A percentile compares a stretch with the other conserved stretches of the same genome.
phyloP scores from a whole-genome alignment of 2,888 invertebrate species.

The Synergus gifuensis region DNA sequence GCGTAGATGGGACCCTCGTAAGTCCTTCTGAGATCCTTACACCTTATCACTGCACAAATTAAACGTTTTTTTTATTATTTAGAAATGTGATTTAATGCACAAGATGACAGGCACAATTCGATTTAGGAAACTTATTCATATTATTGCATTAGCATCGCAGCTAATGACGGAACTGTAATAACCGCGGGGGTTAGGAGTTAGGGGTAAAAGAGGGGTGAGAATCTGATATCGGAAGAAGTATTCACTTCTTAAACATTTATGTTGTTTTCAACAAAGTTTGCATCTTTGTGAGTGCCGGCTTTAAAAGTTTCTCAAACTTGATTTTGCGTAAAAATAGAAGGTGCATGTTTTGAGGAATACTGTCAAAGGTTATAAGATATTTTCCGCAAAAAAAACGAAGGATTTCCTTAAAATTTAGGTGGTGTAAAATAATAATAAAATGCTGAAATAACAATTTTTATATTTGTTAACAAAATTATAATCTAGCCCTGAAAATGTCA shows the following conservation, averaged over 20 bases:
- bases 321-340: neutral
- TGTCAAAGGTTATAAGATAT: neutral
- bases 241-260: neutral
- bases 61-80: slow-evolving; percentile 6
- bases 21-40: slow-evolving; percentile 85
- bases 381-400: neutral
- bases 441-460: neutral
- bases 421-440: neutral
- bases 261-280: slow-evolving; percentile 11
- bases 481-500: neutral
- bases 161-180: neutral
- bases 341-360: neutral
- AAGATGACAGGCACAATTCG: neutral
- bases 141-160: neutral
- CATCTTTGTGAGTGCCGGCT: neutral
- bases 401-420: too few species aligned
- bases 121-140: neutral
- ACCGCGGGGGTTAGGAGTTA: neutral
- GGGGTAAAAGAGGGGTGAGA: neutral
- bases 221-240: neutral
- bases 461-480: neutral
- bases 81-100: neutral
- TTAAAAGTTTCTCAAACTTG: slow-evolving; percentile 7
- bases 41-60: slow-evolving; percentile 84
- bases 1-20: slow-evolving; percentile 87